phyloP scores from a whole-genome alignment of 2,888 invertebrate species.

The Rhaphigaster nebulosa region DNA sequence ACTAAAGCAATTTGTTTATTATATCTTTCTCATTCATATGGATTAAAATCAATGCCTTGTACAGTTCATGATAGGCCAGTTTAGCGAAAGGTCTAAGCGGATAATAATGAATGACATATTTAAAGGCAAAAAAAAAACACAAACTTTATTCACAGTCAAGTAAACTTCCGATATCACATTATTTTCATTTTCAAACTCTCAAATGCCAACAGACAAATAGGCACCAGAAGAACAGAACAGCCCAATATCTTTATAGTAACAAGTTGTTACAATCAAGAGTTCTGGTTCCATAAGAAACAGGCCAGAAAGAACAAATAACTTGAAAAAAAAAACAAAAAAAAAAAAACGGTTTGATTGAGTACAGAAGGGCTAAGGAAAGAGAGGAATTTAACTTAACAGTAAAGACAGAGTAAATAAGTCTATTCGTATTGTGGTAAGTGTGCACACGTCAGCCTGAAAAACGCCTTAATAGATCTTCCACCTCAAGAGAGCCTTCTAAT shows the following conservation, averaged over 20 bases:
- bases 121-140: too few relatives aligned
- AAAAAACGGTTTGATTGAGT: not conserved
- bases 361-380: constrained; percentile 3
- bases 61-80: too few relatives aligned
- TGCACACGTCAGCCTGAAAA: not conserved
- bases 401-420: constrained; percentile 32
- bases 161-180: too few relatives aligned
- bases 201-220: not conserved
- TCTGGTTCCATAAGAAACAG: not conserved
- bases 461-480: constrained; percentile 37
- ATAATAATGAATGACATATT: too few relatives aligned
- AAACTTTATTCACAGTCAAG: too few relatives aligned
- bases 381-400: not conserved
- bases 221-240: not conserved
- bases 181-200: not conserved
- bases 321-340: not conserved
- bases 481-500: not conserved
- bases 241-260: not conserved
- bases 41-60: too few relatives aligned
- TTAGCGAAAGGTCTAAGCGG: too few relatives aligned
- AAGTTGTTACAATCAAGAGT: not conserved
- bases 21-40: too few relatives aligned
- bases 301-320: not conserved
- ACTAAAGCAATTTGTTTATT: too few relatives aligned
- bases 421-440: not conserved